phyloP scores from a whole-genome alignment of 2,113 vertebrate species.

The Anarhynchus alexandrinus region DNA sequence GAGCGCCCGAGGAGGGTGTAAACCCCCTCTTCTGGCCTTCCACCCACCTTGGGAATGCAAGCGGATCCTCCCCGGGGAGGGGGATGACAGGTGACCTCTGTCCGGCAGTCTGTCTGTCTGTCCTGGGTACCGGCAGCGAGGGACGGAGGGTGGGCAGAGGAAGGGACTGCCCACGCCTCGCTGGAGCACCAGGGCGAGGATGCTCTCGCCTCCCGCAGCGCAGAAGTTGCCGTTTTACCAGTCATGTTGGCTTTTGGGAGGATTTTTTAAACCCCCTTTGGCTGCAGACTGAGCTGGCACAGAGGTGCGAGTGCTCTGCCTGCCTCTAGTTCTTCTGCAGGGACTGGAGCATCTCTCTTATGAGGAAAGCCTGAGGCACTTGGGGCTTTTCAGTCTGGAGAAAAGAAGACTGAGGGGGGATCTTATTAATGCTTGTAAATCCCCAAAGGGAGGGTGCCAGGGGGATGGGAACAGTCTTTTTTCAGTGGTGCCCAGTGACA shows the following conservation, averaged over 20 bases:
- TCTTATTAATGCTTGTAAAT: too few species aligned
- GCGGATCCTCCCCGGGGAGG: rapidly evolving
- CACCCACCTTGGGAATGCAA: too few species aligned
- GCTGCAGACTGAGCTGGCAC: not conserved
- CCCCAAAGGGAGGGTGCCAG: too few species aligned
- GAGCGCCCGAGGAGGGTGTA: not conserved
- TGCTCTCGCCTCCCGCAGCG: rapidly evolving
- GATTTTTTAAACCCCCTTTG: not conserved
- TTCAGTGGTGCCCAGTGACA: too few species aligned
- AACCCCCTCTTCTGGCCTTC: not conserved
- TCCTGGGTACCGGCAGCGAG: rapidly evolving
- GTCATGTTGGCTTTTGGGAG: not conserved
- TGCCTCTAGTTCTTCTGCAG: not conserved
- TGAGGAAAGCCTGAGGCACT: too few species aligned
- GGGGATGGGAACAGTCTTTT: too few species aligned
- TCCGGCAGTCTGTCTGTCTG: not conserved
- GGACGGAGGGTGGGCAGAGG: not conserved
- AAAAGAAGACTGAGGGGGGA: too few species aligned
- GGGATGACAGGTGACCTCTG: not conserved
- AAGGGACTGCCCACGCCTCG: not conserved
- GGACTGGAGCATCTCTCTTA: too few species aligned
- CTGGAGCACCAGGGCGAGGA: not conserved
- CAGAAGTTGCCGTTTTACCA: rapidly evolving
- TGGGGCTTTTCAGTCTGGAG: too few species aligned
- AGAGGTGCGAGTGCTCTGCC: not conserved